These are phyloP conservation scores for Coracias cyanogaster DNA, from an alignment of 2,797 vertebrate species.

Conservation along the genomic window DNA sequence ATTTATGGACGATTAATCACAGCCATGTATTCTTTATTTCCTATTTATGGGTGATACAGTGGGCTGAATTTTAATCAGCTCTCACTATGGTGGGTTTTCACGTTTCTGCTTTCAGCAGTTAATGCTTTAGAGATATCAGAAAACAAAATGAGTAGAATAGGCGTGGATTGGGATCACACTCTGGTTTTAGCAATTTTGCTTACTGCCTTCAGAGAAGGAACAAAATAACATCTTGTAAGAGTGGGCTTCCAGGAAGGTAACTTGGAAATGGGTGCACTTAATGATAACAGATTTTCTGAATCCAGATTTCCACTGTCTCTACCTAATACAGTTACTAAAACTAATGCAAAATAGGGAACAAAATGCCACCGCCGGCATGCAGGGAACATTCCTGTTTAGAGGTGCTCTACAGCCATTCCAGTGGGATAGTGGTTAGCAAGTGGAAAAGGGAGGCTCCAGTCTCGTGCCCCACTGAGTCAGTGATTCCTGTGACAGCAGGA, in stretches of 20 bases:
- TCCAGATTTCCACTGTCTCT: not conserved
- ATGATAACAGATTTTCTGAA: not conserved
- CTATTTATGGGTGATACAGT: slow-evolving; percentile 57
- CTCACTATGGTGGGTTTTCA: not conserved
- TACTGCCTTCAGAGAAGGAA: not conserved
- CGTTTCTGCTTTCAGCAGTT: slow-evolving; percentile 45
- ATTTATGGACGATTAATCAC: slow-evolving; percentile 63
- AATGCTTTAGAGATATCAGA: slow-evolving; percentile 12
- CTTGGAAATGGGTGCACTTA: not conserved
- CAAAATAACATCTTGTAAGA: not conserved
- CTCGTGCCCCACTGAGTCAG: not conserved
- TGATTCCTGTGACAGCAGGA: not conserved
- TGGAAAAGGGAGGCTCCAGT: not conserved
- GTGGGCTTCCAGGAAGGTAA: not conserved
- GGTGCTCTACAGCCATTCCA: not conserved
- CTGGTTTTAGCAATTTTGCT: not conserved
- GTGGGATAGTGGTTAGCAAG: not conserved
- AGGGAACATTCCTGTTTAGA: not conserved
- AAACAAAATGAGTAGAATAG: not conserved
- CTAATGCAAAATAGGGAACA: not conserved
- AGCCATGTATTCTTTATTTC: slow-evolving; percentile 66
- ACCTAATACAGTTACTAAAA: not conserved
- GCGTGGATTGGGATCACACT: not conserved
- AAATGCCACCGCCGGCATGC: accelerated
- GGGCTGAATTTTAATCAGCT: slow-evolving; percentile 70